Percentiles rank a stretch among this genome's conserved stretches.
Conservation (phyloP, 2,113 vertebrate genomes). For the Chrysochloris asiatica region DNA sequence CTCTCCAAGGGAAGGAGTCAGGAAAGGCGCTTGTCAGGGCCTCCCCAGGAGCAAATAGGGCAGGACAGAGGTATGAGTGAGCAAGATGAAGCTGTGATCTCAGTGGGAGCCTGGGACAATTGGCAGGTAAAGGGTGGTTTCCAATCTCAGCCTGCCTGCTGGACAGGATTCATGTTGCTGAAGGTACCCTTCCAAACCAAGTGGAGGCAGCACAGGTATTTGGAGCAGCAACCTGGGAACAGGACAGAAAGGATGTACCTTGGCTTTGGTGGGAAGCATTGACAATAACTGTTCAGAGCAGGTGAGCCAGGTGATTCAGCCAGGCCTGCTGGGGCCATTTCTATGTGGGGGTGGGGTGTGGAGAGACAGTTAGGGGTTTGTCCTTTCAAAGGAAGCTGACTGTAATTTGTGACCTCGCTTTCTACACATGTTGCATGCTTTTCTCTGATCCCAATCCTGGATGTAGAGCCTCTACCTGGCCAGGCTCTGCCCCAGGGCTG, state of each 20-base stretch:
- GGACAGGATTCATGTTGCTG: neutral
- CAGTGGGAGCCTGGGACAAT: neutral
- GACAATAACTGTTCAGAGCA: too few relatives aligned
- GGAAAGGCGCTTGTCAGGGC: neutral
- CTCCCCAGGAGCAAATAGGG: neutral
- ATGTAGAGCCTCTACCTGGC: neutral
- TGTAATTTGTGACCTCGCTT: slow-evolving; percentile 32
- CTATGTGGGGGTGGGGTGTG: neutral
- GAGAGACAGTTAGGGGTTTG: neutral
- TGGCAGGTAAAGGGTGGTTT: neutral
- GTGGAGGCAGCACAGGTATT: neutral
- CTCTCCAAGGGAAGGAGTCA: neutral
- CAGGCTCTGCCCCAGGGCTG: neutral
- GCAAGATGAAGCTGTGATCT: neutral
- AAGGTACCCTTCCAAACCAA: neutral
- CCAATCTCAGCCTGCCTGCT: neutral
- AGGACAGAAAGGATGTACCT: neutral
- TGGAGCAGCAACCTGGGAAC: neutral
- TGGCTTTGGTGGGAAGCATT: neutral
- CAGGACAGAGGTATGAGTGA: neutral
- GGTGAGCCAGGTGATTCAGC: neutral
- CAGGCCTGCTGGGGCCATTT: neutral
- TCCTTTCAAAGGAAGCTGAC: slow-evolving; percentile 34
- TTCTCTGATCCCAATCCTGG: neutral
- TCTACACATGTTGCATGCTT: neutral